phyloP scores from a whole-genome alignment of 2,888 invertebrate genomes.

The Noctuana brunneofusca region DNA sequence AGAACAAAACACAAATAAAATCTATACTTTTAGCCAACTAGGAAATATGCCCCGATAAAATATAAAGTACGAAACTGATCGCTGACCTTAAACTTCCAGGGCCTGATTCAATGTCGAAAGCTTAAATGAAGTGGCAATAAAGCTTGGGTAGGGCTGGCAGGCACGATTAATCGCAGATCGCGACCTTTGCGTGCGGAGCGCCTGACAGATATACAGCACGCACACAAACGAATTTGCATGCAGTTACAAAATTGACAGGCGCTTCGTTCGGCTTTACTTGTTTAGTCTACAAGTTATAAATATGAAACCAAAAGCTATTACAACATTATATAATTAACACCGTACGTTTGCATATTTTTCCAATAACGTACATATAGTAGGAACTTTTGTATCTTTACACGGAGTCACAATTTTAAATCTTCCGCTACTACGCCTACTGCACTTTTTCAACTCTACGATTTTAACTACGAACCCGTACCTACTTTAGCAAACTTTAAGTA shows the following conservation, averaged over 20 bases:
- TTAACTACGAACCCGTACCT: background rate
- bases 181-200: constrained; percentile 75
- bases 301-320: background rate
- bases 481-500: background rate
- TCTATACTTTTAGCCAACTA: background rate
- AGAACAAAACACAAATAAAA: background rate
- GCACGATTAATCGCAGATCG: constrained; percentile 69
- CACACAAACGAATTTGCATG: constrained; percentile 55
- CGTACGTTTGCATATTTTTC: too few species aligned
- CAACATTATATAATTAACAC: too few species aligned
- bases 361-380: too few species aligned
- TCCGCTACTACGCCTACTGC: too few species aligned
- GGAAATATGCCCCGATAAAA: constrained; percentile 3
- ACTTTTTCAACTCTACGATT: background rate
- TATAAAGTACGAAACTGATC: constrained; percentile 17
- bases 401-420: too few species aligned
- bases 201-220: constrained; percentile 67
- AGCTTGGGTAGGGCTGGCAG: constrained; percentile 59
- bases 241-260: constrained; percentile 48
- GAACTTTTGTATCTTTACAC: too few species aligned
- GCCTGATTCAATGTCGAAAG: constrained; percentile 52
- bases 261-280: constrained; percentile 24
- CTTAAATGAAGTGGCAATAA: constrained; percentile 65
- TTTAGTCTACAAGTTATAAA: background rate
- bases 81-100: constrained; percentile 61